Conservation (phyloP, 2,113 vertebrate genomes). For the Egretta garzetta region DNA sequence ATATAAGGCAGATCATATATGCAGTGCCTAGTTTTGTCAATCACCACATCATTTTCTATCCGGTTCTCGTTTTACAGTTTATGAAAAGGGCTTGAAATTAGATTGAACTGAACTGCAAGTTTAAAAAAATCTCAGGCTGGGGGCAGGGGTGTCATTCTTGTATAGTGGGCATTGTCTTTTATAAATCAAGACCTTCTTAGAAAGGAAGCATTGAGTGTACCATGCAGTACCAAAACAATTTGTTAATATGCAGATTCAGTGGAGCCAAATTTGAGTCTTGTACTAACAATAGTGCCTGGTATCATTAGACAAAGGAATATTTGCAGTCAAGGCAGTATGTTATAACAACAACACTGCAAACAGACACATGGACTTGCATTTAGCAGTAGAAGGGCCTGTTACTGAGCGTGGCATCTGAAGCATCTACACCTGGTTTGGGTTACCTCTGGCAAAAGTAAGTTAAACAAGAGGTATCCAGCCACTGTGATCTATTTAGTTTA, state of each 20-base stretch:
- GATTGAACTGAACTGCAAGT: background rate
- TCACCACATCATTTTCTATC: background rate
- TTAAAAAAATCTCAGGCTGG: background rate
- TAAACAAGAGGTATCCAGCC: background rate
- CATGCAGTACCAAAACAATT: slow-evolving; percentile 27
- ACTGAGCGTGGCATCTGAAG: background rate
- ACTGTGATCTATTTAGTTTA: background rate
- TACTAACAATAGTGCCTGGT: slow-evolving; percentile 35
- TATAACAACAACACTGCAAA: background rate
- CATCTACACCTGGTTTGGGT: background rate
- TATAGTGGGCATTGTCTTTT: background rate
- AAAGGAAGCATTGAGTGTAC: slow-evolving; percentile 9
- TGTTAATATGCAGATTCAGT: background rate
- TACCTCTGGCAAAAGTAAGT: background rate
- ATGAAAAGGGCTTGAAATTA: background rate
- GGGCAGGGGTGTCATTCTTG: background rate
- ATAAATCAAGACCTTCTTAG: background rate
- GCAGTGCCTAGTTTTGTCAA: background rate
- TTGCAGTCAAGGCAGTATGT: background rate
- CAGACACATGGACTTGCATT: background rate
- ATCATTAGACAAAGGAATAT: slow-evolving; percentile 3
- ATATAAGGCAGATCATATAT: background rate
- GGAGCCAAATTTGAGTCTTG: background rate
- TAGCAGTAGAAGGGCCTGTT: background rate
- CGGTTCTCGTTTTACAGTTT: background rate